Percentiles rank a stretch among this genome's conserved stretches.
Evolutionary conservation across 92 coral and sea anemone genomes (phyloP).

Genomic region (Palythoa grandis): DNA sequence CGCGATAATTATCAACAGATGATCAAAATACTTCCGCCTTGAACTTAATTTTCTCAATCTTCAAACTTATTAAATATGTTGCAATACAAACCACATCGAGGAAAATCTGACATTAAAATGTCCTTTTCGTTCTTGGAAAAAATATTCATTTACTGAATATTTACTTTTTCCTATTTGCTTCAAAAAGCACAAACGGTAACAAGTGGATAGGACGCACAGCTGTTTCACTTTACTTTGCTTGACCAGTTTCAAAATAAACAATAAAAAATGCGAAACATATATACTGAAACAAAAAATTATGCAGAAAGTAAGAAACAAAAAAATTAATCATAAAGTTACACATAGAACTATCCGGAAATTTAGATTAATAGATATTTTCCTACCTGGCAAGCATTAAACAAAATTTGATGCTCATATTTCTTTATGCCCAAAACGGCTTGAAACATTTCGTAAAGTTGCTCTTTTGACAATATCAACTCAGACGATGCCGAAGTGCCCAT

Average conservation of each 20-base stretch:
- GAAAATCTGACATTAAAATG: no score
- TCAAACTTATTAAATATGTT: background rate
- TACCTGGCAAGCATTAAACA: slow-evolving; percentile 99
- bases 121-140: no score
- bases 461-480: slow-evolving; percentile 92
- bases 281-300: no score
- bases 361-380: background rate
- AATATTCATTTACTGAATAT: no score
- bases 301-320: no score
- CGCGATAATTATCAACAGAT: background rate
- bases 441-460: slow-evolving; percentile 97
- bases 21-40: background rate
- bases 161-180: no score
- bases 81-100: no score
- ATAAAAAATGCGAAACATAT: no score
- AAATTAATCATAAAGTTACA: background rate
- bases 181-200: no score
- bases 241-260: no score
- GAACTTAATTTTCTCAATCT: background rate
- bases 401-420: slow-evolving; percentile 88
- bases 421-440: slow-evolving; percentile 88
- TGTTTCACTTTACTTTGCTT: no score
- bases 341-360: background rate
- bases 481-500: slow-evolving; percentile 83
- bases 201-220: no score